These are phyloP conservation scores for Falco biarmicus DNA, from an alignment of 2,797 vertebrate genomes.

Conservation along the genomic window DNA sequence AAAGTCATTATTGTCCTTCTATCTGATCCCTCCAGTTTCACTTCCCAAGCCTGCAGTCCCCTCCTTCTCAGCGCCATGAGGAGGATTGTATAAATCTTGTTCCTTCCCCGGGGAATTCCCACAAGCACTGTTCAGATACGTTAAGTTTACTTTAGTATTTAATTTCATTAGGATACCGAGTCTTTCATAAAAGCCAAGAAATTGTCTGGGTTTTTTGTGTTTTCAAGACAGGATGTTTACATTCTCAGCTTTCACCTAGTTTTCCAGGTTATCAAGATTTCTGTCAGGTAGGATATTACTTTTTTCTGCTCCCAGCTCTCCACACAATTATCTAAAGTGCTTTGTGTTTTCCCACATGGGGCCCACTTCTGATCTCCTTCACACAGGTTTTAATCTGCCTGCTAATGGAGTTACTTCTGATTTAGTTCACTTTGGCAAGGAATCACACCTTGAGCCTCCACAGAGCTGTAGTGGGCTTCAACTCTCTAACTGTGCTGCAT, in stretches of 20 bases:
- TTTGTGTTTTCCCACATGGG: conserved; percentile 34
- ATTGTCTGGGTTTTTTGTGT: neutral
- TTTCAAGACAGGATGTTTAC: neutral
- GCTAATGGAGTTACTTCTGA: conserved; percentile 5
- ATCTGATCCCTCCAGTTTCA: neutral
- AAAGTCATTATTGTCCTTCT: neutral
- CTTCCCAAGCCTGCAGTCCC: neutral
- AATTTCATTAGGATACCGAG: neutral
- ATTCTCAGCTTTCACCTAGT: neutral
- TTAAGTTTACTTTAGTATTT: neutral
- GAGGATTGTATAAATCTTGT: neutral
- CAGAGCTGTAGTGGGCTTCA: neutral
- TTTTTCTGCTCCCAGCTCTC: neutral
- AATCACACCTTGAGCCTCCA: neutral
- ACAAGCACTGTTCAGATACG: neutral
- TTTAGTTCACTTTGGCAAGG: neutral
- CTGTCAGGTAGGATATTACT: conserved; percentile 7
- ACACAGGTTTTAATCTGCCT: conserved; percentile 18
- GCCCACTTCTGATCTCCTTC: neutral
- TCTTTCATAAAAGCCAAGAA: conserved; percentile 31
- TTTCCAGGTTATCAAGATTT: conserved; percentile 34
- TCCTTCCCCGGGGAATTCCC: neutral
- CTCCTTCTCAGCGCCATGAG: neutral
- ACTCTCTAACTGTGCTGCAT: neutral
- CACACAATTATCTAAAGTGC: conserved; percentile 32